phyloP scores from a whole-genome alignment of 2,797 vertebrate genomes.

The Hoplostethus mediterraneus region DNA sequence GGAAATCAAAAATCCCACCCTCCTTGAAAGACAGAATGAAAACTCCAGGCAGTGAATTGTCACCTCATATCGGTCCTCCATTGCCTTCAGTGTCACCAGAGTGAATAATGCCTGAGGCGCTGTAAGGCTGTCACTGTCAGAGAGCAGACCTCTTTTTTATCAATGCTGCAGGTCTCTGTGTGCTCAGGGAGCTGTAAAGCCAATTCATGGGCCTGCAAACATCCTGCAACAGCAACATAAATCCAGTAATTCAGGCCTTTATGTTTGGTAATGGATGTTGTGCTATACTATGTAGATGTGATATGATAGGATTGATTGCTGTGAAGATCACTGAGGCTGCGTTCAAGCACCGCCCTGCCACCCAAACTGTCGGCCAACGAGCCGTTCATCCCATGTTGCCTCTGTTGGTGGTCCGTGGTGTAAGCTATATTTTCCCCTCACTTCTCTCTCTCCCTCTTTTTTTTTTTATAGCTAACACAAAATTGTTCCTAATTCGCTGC shows the following conservation, averaged over 20 bases:
- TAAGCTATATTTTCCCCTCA: slow-evolving; percentile 86
- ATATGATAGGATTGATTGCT: slow-evolving; percentile 83
- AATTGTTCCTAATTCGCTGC: slow-evolving; percentile 91
- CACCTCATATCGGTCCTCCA: slow-evolving; percentile 64
- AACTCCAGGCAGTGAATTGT: slow-evolving; percentile 72
- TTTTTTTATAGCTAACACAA: slow-evolving; percentile 87
- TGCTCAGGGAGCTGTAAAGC: slow-evolving; percentile 61
- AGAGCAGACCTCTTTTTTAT: slow-evolving; percentile 40
- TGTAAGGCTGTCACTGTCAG: slow-evolving; percentile 30
- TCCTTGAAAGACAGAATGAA: slow-evolving; percentile 61
- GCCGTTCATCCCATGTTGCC: slow-evolving; percentile 79
- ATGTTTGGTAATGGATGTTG: slow-evolving; percentile 78
- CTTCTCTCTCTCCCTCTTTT: slow-evolving; percentile 74
- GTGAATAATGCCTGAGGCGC: slow-evolving; percentile 29
- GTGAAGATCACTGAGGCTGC: slow-evolving; percentile 72
- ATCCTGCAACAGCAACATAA: slow-evolving; percentile 76
- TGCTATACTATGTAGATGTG: slow-evolving; percentile 70
- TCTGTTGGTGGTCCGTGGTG: slow-evolving; percentile 87
- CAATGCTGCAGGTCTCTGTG: slow-evolving; percentile 70
- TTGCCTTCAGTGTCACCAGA: slow-evolving; percentile 42
- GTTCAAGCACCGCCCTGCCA: slow-evolving; percentile 83
- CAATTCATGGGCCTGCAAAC: slow-evolving; percentile 73
- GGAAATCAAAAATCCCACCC: slow-evolving; percentile 69
- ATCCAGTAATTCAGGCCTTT: slow-evolving; percentile 79
- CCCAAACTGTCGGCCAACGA: slow-evolving; percentile 82